Evolutionary conservation across 2,797 vertebrate genomes (phyloP).

Genomic region (Malacoraja senta): DNA sequence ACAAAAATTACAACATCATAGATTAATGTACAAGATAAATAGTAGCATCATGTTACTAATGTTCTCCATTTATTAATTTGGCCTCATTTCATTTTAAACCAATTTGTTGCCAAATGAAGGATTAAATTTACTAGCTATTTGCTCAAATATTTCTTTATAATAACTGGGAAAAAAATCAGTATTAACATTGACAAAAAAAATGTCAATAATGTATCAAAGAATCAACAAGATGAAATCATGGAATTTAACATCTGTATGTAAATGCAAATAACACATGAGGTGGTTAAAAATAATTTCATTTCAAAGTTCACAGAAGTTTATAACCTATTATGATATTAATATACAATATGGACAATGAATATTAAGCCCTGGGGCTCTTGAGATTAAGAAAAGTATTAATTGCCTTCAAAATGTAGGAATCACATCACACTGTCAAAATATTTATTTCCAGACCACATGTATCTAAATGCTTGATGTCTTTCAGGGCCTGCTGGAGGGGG

Average conservation of each 20-base stretch:
- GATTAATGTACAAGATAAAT: not conserved
- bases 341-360: not conserved
- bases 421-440: conserved; percentile 6
- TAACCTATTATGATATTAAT: not conserved
- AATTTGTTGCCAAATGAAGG: not conserved
- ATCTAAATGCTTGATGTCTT: not conserved
- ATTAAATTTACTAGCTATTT: not conserved
- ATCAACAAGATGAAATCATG: not conserved
- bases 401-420: not conserved
- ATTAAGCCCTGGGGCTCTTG: not conserved
- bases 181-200: not conserved
- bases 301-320: not conserved
- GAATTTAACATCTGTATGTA: not conserved
- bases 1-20: not conserved
- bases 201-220: not conserved
- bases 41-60: not conserved
- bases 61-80: not conserved
- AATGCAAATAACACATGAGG: not conserved
- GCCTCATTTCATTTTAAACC: not conserved
- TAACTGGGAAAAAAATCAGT: not conserved
- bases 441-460: not conserved
- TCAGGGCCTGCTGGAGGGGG: not conserved
- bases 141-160: not conserved
- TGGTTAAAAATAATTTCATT: not conserved
- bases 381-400: not conserved